Base-by-base conservation (phyloP, 2,888 invertebrate genomes). In the Maniola hyperantus region DNA sequence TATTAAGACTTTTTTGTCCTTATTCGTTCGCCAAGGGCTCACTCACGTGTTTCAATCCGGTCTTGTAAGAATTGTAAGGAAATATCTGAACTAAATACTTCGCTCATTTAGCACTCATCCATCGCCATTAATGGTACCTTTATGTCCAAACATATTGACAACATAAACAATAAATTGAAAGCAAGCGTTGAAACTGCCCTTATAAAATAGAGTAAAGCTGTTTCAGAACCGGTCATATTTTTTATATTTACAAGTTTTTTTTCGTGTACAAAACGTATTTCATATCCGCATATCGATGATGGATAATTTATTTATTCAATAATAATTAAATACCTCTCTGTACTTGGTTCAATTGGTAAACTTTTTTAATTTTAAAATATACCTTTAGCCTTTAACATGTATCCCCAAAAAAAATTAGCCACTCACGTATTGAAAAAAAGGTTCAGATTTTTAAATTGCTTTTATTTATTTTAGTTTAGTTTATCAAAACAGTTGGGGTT, bases 111-210 rank as follows among this genome's bases (percentile, higher is more conserved):
- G 36, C 55, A 55, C 13, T 11, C 33, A 33, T 55, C 18, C 54
- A 36, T 64, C 46, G 18, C 59, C 65, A 65, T 65, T 60, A 65
- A 54, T 10, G 65, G 36, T 36, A 34, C 54, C n/a, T n/a, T 65
- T 46, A 46, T 36, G 18, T 46, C 54, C 46, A 65, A 57, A 53
- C 18, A 20, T 54, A 65, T 60, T 60, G 65, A 65, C 34, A 60
- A 15, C 26, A n/a, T 8, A 26, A 26, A 54, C 60, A 44, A 65
- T 65, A 65, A 65, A 65, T 65, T 54, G 54, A 46, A 54, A 65
- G 54, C 46, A 46, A 65, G 33, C 36, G 50, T 46, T 60, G 34
- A 60, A 48, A 34, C 15, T 18, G 46, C 15, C 18, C 13, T 2
- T 50, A 20, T 36, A 5, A 50, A 18, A 15, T 50, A 50, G 60